Conservation (phyloP, 2,888 invertebrate species). For the Cryptosula pallasiana region DNA sequence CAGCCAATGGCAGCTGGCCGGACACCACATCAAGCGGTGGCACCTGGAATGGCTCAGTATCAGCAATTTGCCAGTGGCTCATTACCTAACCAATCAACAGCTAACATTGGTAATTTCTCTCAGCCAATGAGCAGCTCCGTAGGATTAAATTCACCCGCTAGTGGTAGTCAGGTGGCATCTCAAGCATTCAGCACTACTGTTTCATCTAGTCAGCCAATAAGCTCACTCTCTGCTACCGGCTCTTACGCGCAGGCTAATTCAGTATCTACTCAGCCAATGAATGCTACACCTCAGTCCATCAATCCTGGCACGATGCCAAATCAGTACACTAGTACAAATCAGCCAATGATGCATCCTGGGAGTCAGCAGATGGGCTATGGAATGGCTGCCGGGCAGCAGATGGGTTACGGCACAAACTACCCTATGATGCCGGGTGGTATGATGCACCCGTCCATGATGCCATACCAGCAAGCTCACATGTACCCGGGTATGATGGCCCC, state of each 20-base stretch:
- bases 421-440: neutral
- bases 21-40: neutral
- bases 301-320: neutral
- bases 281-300: neutral
- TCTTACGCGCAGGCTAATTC: neutral
- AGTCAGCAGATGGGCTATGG: neutral
- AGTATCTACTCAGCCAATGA: neutral
- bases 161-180: too few relatives aligned
- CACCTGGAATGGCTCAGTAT: neutral
- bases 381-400: neutral
- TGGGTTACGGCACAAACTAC: constrained; percentile 5
- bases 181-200: too few relatives aligned
- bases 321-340: neutral
- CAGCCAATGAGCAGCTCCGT: neutral
- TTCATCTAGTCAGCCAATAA: neutral
- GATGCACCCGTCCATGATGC: neutral
- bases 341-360: neutral
- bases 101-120: neutral
- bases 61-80: neutral
- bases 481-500: constrained; percentile 15
- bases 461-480: neutral
- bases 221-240: neutral
- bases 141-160: neutral
- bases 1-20: neutral
- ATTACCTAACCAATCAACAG: neutral